Percentiles rank a stretch among this genome's conserved stretches.
phyloP scores from a whole-genome alignment of 2,888 invertebrate genomes.

The Eurois occulta region DNA sequence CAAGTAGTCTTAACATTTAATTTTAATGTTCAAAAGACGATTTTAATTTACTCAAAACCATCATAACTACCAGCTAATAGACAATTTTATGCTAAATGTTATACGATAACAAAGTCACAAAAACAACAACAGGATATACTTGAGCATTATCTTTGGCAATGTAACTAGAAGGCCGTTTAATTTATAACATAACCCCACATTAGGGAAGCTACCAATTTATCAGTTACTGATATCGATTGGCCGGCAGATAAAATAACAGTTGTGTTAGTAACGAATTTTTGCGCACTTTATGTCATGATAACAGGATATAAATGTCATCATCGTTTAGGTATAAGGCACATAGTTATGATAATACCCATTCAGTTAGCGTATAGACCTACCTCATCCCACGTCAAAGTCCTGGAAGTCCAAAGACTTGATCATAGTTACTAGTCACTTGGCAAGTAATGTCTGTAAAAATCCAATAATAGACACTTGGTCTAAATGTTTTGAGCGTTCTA shows the following conservation, averaged over 20 bases:
- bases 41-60: no score
- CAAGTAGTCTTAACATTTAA: no score
- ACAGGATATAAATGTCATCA: neutral
- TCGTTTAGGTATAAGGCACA: neutral
- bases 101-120: neutral
- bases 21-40: no score
- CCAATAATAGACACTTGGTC: neutral
- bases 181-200: conserved; percentile 54
- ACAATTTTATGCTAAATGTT: neutral
- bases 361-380: neutral
- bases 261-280: conserved; percentile 32
- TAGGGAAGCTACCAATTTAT: conserved; percentile 59
- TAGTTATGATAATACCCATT: neutral
- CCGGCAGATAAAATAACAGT: conserved; percentile 38
- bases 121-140: conserved; percentile 47
- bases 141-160: conserved; percentile 45
- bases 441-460: neutral
- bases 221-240: conserved; percentile 52
- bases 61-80: no score
- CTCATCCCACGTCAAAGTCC: neutral
- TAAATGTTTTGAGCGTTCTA: neutral
- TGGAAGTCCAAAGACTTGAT: neutral
- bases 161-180: conserved; percentile 59
- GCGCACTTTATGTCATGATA: conserved; percentile 21
- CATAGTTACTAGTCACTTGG: neutral